Conservation (phyloP, 2,888 invertebrate species). For the Cheilosia soror region DNA sequence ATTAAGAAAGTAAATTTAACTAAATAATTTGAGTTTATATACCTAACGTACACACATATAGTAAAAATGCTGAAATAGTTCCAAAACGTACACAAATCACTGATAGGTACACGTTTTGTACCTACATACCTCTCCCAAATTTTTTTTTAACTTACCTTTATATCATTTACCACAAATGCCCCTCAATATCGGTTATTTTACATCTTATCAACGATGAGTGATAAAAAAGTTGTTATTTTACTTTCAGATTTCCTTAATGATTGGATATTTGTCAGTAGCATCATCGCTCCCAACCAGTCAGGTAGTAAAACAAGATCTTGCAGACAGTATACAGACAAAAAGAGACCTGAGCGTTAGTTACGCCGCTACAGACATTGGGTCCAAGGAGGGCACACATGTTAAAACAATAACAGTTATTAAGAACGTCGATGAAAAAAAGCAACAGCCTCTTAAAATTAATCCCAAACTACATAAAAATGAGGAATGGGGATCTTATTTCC, state of each 20-base stretch:
- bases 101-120: too few relatives aligned
- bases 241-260: slow-evolving; percentile 34
- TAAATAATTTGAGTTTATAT: too few relatives aligned
- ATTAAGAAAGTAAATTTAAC: too few relatives aligned
- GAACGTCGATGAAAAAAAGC: slow-evolving; percentile 79
- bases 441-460: slow-evolving; percentile 79
- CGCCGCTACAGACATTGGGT: slow-evolving; percentile 83
- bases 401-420: slow-evolving; percentile 83
- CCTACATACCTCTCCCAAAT: too few relatives aligned
- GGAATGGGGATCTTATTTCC: slow-evolving; percentile 82
- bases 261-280: slow-evolving; percentile 42
- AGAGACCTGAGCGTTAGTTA: slow-evolving; percentile 83
- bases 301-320: background rate
- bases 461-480: slow-evolving; percentile 80
- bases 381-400: slow-evolving; percentile 82
- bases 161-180: background rate
- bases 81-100: too few relatives aligned
- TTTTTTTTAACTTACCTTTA: background rate
- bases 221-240: background rate
- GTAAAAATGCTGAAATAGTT: too few relatives aligned
- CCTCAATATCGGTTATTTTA: too few relatives aligned
- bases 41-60: too few relatives aligned
- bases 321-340: slow-evolving; percentile 78
- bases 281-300: slow-evolving; percentile 35
- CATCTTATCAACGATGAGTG: too few relatives aligned